Conservation (phyloP, 2,888 invertebrate genomes). For the Orthosia incerta region DNA sequence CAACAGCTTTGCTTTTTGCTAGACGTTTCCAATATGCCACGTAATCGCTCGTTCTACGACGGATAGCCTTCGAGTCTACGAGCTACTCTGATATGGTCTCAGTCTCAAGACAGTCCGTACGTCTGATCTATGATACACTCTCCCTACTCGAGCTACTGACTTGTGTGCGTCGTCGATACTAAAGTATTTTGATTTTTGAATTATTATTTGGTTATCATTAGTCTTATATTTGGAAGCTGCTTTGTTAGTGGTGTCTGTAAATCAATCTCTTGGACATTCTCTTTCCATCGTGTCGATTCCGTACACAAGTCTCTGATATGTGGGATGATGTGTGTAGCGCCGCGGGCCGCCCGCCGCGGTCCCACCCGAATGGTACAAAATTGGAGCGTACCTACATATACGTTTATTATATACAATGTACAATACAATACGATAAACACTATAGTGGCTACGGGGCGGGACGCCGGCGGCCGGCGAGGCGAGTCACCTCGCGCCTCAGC, state of each 20-base stretch:
- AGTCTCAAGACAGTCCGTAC: constrained; percentile 90
- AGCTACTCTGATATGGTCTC: constrained; percentile 90
- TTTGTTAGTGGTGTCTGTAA: constrained; percentile 45
- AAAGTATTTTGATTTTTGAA: constrained; percentile 41
- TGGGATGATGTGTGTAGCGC: constrained; percentile 89
- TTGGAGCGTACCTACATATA: constrained; percentile 86
- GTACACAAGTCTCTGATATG: constrained; percentile 89
- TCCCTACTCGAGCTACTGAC: constrained; percentile 89
- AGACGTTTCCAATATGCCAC: constrained; percentile 72
- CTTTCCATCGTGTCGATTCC: constrained; percentile 73
- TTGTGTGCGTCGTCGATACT: constrained; percentile 83
- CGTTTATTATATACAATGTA: constrained; percentile 90
- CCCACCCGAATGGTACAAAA: constrained; percentile 84
- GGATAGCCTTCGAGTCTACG: constrained; percentile 84
- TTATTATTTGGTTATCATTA: constrained; percentile 30
- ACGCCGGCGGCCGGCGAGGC: constrained; percentile 81
- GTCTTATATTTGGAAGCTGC: constrained; percentile 59
- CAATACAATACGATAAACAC: constrained; percentile 87
- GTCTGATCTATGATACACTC: constrained; percentile 89
- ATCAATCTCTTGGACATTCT: constrained; percentile 44
- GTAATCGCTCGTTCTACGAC: constrained; percentile 88
- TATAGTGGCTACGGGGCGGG: constrained; percentile 84
- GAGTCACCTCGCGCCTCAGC: constrained; percentile 81
- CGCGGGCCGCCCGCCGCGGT: constrained; percentile 82
- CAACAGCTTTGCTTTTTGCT: constrained; percentile 75